Conservation (phyloP, 23 tunicate genomes). For the Ascidia mentula region DNA sequence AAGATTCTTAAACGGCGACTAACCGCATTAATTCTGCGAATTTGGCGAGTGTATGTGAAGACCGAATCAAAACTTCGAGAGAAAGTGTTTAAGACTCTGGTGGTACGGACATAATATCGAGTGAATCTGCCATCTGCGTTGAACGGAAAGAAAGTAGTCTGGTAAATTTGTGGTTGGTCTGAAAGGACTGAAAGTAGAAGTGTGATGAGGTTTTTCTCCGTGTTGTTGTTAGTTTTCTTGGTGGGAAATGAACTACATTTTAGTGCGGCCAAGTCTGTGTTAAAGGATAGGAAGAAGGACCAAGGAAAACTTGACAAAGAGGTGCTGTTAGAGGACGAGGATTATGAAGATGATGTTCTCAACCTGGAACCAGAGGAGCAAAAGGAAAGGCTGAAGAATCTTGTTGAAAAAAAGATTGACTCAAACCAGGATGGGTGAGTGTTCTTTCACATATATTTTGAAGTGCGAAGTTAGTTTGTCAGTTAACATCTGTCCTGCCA, state of each 20-base stretch:
- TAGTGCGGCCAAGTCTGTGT: background rate
- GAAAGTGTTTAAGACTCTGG: background rate
- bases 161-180: no score
- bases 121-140: no score
- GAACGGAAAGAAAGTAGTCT: no score
- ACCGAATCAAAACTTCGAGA: no score
- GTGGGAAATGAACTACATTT: background rate
- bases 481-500: no score
- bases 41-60: no score
- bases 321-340: conserved; percentile 60
- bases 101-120: conserved; percentile 5
- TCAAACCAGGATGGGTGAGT: conserved; percentile 70
- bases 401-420: conserved; percentile 78
- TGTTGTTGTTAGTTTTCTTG: background rate
- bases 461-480: no score
- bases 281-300: background rate
- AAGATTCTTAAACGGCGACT: no score
- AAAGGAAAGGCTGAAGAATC: conserved; percentile 34
- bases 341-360: conserved; percentile 63
- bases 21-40: no score
- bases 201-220: background rate
- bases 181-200: background rate
- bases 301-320: conserved; percentile 10
- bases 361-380: conserved; percentile 59
- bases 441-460: no score